Evolutionary conservation across 2,113 vertebrate species (phyloP).

Genomic region (Strix uralensis): DNA sequence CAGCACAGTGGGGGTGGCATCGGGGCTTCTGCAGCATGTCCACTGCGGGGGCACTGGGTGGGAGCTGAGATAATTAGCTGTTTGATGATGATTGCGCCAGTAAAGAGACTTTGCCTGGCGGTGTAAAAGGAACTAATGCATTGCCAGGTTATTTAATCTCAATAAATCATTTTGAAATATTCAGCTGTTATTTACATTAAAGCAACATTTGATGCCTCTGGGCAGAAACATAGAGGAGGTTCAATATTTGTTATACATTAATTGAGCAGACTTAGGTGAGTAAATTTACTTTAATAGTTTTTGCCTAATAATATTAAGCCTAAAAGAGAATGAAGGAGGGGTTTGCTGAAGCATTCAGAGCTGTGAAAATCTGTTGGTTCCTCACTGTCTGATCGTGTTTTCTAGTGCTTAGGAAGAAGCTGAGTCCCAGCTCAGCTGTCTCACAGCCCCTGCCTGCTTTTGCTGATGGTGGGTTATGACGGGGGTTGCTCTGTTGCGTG

Average conservation of each 20-base stretch:
- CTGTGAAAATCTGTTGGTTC: background rate
- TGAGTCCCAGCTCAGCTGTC: background rate
- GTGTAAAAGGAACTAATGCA: background rate
- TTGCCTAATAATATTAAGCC: background rate
- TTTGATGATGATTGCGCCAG: background rate
- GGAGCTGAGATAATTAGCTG: background rate
- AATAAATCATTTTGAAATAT: constrained; percentile 24
- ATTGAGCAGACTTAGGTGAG: constrained; percentile 4
- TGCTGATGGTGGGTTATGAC: fast-evolving
- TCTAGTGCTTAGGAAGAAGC: background rate
- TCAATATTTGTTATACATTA: constrained; percentile 56
- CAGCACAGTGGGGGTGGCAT: background rate
- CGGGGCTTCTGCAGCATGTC: fast-evolving
- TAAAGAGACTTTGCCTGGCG: background rate
- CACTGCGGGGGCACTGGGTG: background rate
- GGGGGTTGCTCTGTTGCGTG: background rate
- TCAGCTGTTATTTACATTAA: constrained; percentile 47
- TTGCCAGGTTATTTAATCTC: constrained; percentile 14
- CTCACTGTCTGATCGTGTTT: background rate
- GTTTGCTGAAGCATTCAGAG: background rate
- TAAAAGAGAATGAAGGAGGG: background rate
- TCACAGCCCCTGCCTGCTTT: background rate
- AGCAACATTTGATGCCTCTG: background rate
- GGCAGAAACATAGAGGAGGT: background rate
- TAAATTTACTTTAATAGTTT: constrained; percentile 20